Conservation (phyloP, 1,140 invertebrate species). For the Temnothorax nylanderi region DNA sequence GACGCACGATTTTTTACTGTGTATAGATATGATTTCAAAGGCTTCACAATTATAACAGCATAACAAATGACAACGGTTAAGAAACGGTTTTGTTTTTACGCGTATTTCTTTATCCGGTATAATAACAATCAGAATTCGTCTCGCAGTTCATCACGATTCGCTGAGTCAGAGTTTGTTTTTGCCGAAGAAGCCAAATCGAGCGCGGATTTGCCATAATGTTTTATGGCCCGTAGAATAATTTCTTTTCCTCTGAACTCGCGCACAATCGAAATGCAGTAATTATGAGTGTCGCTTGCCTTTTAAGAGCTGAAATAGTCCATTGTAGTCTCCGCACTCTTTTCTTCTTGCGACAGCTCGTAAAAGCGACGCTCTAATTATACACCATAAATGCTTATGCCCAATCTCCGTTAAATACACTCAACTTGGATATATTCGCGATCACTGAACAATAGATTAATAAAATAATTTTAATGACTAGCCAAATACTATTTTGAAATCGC, state of each 20-base stretch:
- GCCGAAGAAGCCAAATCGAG: constrained; percentile 3
- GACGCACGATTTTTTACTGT: no score
- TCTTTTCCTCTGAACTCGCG: constrained; percentile 35
- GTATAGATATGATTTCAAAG: background rate
- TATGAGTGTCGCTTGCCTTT: constrained; percentile 9
- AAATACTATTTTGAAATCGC: background rate
- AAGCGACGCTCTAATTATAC: constrained; percentile 35
- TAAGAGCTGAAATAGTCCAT: constrained; percentile 13
- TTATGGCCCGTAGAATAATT: constrained; percentile 26
- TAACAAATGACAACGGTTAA: background rate
- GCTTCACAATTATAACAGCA: background rate
- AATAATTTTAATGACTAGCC: background rate
- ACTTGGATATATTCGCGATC: background rate
- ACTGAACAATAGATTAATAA: background rate
- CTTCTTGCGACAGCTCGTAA: constrained; percentile 36
- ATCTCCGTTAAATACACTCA: constrained; percentile 8
- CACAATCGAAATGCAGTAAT: constrained; percentile 38
- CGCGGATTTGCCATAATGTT: constrained; percentile 15
- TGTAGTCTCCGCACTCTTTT: background rate
- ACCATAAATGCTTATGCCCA: constrained; percentile 11
- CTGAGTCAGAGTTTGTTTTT: constrained; percentile 25
- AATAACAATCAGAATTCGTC: constrained; percentile 7
- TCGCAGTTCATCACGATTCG: background rate
- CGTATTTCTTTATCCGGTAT: background rate
- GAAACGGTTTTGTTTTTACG: background rate